phyloP scores from a whole-genome alignment of 2,113 vertebrate genomes.

The Columba janthina region DNA sequence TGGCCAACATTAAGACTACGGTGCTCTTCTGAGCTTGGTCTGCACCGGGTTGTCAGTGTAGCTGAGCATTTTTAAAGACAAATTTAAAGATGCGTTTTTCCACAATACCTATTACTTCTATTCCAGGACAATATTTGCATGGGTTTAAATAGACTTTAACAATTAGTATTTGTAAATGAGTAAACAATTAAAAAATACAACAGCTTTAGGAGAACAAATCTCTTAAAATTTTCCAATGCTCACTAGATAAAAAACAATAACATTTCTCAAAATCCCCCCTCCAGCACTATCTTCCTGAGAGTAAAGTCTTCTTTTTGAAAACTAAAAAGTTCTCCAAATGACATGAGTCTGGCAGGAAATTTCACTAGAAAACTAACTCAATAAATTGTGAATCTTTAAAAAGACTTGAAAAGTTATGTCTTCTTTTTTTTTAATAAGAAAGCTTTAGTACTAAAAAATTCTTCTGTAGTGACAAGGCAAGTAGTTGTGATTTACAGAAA shows the following conservation, averaged over 20 bases:
- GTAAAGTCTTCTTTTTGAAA: background rate
- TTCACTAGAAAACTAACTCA: background rate
- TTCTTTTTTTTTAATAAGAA: background rate
- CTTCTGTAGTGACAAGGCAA: background rate
- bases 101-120: background rate
- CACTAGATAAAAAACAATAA: background rate
- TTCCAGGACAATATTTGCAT: background rate
- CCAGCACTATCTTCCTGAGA: background rate
- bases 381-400: background rate
- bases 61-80: background rate
- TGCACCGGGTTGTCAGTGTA: background rate
- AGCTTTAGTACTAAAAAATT: background rate
- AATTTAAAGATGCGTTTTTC: background rate
- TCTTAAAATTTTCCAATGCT: background rate
- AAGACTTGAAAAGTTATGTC: background rate
- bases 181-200: background rate
- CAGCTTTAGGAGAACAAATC: background rate
- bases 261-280: background rate
- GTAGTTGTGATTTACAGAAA: background rate
- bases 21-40: background rate
- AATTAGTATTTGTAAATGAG: background rate
- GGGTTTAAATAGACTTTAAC: background rate
- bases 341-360: background rate
- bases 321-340: background rate
- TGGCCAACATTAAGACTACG: background rate